A percentile compares a stretch with the other conserved stretches of the same genome.
Conservation (phyloP, 2,888 invertebrate species). For the Schizotus pectinicornis region DNA sequence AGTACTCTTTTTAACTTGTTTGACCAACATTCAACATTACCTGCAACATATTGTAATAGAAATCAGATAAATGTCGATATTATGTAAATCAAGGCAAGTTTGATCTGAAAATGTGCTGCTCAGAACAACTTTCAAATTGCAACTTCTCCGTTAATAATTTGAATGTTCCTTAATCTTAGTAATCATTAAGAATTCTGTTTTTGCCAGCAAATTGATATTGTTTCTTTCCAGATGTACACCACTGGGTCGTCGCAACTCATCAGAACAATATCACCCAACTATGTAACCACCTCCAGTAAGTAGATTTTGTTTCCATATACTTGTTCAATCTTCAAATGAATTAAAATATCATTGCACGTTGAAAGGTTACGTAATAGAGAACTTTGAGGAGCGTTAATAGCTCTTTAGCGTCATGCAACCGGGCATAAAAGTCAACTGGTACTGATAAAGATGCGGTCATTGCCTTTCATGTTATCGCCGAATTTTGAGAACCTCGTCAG, state of each 20-base stretch:
- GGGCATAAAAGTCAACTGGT: too few relatives aligned
- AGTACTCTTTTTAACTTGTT: too few relatives aligned
- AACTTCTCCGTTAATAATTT: neutral
- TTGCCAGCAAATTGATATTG: neutral
- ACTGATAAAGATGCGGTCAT: too few relatives aligned
- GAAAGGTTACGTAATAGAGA: too few relatives aligned
- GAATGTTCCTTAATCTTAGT: slow-evolving; percentile 1
- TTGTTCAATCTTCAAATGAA: neutral
- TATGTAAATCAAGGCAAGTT: neutral
- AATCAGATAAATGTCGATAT: neutral
- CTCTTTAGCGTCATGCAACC: too few relatives aligned
- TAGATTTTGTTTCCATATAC: slow-evolving; percentile 18
- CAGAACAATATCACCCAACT: slow-evolving; percentile 48
- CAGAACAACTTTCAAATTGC: neutral
- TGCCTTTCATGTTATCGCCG: too few relatives aligned
- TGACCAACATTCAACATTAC: too few relatives aligned
- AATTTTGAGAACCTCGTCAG: too few relatives aligned
- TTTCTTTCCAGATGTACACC: slow-evolving; percentile 36
- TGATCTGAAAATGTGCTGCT: neutral
- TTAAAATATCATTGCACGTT: too few relatives aligned
- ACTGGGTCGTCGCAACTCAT: slow-evolving; percentile 40
- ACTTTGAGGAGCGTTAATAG: too few relatives aligned
- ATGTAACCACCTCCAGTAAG: slow-evolving; percentile 54
- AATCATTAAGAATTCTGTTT: neutral
- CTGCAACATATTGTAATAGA: too few relatives aligned